These are phyloP conservation scores for Platorchestia sp. DNA, from an alignment of 1,140 invertebrate species.

Conservation along the genomic window DNA sequence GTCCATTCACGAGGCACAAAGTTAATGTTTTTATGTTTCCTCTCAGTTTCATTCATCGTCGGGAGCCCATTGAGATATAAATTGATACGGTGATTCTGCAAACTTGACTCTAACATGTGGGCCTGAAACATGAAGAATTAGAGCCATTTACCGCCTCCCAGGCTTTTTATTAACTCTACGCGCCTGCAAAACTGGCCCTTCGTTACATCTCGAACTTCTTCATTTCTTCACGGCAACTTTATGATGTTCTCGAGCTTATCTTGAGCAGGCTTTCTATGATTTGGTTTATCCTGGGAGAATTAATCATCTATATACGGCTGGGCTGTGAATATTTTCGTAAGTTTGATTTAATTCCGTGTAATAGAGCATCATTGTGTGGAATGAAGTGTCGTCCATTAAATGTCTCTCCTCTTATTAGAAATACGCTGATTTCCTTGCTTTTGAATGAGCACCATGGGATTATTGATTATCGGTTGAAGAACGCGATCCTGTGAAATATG, in stretches of 20 bases:
- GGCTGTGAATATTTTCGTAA: neutral
- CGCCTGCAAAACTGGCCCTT: neutral
- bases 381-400: neutral
- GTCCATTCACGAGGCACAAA: neutral
- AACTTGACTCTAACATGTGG: conserved; percentile 31
- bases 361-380: neutral
- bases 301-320: neutral
- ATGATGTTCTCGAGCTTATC: neutral
- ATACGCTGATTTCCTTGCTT: neutral
- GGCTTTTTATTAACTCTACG: neutral
- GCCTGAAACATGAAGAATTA: neutral
- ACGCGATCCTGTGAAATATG: neutral
- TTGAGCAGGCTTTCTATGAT: neutral
- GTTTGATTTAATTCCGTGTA: neutral
- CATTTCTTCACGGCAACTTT: neutral
- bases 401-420: neutral
- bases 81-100: conserved; percentile 34
- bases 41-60: neutral
- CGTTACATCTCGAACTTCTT: neutral
- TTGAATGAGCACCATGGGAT: neutral
- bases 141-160: neutral
- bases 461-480: neutral
- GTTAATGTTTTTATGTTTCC: neutral
- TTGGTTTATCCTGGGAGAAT: neutral
- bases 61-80: conserved; percentile 28